Conservation (phyloP, 2,797 vertebrate species). For the Epinephelus coioides region DNA sequence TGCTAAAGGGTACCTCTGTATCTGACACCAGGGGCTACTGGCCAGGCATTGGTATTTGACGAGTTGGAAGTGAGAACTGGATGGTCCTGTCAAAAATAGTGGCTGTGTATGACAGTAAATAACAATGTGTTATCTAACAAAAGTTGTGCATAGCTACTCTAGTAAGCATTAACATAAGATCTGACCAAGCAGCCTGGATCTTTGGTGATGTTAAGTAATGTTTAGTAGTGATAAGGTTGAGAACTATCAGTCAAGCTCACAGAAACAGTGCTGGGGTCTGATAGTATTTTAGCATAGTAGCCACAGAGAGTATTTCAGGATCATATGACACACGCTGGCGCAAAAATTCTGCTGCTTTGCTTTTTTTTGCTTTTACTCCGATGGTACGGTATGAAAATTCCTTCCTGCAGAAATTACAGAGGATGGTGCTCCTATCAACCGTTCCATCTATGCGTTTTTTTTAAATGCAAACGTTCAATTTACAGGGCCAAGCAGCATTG, state of each 20-base stretch:
- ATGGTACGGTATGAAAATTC: no score
- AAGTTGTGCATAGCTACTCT: background rate
- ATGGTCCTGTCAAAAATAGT: slow-evolving; percentile 36
- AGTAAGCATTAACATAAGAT: background rate
- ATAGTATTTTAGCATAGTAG: background rate
- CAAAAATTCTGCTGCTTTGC: background rate
- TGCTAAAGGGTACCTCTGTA: no score
- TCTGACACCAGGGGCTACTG: no score
- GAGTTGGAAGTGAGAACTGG: no score
- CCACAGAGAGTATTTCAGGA: background rate
- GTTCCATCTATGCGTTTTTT: no score
- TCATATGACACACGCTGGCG: background rate
- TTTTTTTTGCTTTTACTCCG: no score
- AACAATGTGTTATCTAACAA: background rate
- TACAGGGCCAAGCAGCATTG: no score
- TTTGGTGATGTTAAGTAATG: background rate
- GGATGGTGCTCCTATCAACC: no score
- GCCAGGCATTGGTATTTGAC: no score
- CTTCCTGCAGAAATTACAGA: no score
- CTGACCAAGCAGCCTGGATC: background rate
- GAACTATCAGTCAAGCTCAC: background rate
- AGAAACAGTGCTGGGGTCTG: background rate
- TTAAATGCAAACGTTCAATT: no score
- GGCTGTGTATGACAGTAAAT: background rate
- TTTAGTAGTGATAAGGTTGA: background rate